These are phyloP conservation scores for Limnephilus auricula DNA, from an alignment of 2,888 invertebrate species.

Conservation along the genomic window DNA sequence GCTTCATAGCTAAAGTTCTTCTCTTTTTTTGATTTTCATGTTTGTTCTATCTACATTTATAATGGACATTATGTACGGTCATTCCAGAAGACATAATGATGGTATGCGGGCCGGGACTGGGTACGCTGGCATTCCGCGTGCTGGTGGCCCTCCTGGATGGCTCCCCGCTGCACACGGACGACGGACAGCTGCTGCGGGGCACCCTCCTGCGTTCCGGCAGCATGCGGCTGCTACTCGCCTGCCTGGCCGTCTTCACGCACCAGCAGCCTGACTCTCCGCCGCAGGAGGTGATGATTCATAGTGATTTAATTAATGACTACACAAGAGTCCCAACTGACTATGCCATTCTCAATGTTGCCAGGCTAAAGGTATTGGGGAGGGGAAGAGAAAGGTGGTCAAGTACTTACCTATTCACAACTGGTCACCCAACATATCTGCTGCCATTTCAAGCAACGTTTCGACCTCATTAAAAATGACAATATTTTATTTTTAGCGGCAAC, in stretches of 20 bases:
- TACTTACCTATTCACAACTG: no score
- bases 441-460: no score
- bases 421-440: no score
- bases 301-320: no score
- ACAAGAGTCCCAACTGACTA: no score
- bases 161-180: slow-evolving; percentile 85
- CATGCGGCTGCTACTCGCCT: slow-evolving; percentile 90
- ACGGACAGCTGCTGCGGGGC: slow-evolving; percentile 85
- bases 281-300: slow-evolving; percentile 67
- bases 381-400: no score
- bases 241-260: slow-evolving; percentile 93
- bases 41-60: background rate
- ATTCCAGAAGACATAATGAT: slow-evolving; percentile 64
- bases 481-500: no score
- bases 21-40: background rate
- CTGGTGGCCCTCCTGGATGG: slow-evolving; percentile 87
- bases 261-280: slow-evolving; percentile 80
- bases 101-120: slow-evolving; percentile 70
- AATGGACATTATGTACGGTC: background rate
- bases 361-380: no score
- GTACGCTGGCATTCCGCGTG: slow-evolving; percentile 87
- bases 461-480: no score
- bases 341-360: no score
- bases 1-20: background rate
- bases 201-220: slow-evolving; percentile 91